A percentile compares a stretch with the other conserved stretches of the same genome.
Evolutionary conservation across 1,140 invertebrate species (phyloP).

Genomic region (Neoseiulus cucumeris): DNA sequence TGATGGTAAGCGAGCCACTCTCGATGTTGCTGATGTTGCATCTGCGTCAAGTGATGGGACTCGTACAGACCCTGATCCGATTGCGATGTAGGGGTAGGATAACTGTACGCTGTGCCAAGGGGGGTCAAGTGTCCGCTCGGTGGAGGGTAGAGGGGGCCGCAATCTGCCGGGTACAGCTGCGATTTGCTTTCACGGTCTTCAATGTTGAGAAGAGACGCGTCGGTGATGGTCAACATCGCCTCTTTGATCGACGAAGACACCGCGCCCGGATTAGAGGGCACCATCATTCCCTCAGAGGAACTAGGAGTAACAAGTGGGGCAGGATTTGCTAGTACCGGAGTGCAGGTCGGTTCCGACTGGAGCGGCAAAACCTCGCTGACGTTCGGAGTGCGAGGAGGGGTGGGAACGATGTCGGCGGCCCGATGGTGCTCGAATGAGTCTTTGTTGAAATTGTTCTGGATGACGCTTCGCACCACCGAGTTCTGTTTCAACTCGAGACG

Average conservation of each 20-base stretch:
- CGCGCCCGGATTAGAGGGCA: background rate
- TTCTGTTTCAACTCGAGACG: too few relatives aligned
- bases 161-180: too few relatives aligned
- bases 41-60: background rate
- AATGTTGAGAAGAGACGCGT: background rate
- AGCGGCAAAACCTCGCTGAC: too few relatives aligned
- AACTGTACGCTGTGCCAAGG: background rate
- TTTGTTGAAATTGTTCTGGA: too few relatives aligned
- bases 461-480: too few relatives aligned
- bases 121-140: background rate
- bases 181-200: background rate
- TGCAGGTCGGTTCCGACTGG: too few relatives aligned
- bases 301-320: too few relatives aligned
- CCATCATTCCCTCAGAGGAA: too few relatives aligned
- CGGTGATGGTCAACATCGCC: slow-evolving; percentile 1
- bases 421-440: too few relatives aligned
- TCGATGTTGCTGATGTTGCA: background rate
- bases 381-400: too few relatives aligned
- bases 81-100: background rate
- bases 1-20: slow-evolving; percentile 5
- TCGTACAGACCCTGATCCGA: background rate
- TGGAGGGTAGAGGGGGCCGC: background rate
- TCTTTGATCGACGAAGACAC: slow-evolving; percentile 8
- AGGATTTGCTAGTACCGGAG: too few relatives aligned
- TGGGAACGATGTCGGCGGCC: too few relatives aligned